Conservation (phyloP, 2,797 vertebrate species). For the Malurus splendens region DNA sequence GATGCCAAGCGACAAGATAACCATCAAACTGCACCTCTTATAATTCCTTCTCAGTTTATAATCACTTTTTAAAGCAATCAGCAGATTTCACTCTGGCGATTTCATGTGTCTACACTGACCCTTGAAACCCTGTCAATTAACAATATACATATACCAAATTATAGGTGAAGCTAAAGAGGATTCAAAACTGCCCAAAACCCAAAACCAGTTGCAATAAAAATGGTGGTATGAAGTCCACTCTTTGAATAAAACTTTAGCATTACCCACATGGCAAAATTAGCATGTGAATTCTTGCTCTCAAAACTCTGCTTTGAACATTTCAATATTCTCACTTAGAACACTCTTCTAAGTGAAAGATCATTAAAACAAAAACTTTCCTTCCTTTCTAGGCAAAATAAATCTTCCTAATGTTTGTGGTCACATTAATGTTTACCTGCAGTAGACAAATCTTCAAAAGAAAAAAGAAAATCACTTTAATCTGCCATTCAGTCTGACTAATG, state of each 20-base stretch:
- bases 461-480: neutral
- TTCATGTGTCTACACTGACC: neutral
- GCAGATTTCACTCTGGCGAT: neutral
- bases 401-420: neutral
- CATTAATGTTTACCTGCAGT: neutral
- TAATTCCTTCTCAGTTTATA: neutral
- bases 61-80: neutral
- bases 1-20: neutral
- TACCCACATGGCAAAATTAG: neutral
- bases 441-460: neutral
- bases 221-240: neutral
- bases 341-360: neutral
- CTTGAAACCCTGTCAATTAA: neutral
- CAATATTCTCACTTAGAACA: neutral
- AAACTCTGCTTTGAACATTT: neutral
- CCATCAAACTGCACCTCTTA: neutral
- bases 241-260: neutral
- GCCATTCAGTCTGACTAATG: neutral
- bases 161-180: neutral
- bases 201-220: neutral
- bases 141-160: neutral
- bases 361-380: neutral
- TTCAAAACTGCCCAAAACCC: neutral
- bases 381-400: neutral
- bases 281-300: neutral